Base-by-base conservation (phyloP, 1,140 invertebrate genomes). In the Wasmannia auropunctata region DNA sequence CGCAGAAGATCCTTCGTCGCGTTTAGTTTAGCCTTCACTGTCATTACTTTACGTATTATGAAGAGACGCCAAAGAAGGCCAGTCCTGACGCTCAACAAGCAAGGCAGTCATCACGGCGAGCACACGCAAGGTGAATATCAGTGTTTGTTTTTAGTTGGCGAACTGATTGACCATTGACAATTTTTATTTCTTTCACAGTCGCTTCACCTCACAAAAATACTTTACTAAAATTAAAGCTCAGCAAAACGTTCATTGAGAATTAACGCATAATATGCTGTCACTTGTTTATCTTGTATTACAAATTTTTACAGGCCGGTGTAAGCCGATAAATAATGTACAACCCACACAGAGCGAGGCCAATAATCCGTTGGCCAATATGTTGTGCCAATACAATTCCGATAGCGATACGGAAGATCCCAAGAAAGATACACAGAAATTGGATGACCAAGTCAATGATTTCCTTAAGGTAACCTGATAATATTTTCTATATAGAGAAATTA, bases 401-500 rank as follows among this genome's bases (percentile, higher is more conserved):
- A 95, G 94, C 72, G 95, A 95, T 70, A 87, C 79, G 1, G 94
- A 95, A 49, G 94, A 94, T 22, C 70, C 91, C 4, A 91, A 90
- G 51, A 84, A 89, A 16, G 86, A 92, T 51, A 49, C 86, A 8
- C 92, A 92, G 62, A 89, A 94, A 46, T 90, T 95, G 25, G 93
- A 95, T 58, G 93, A 95, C 28, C 93, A 95, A 93, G 95, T 96
- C 19, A 94, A 95, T 60, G 94, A 95, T 89, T 96, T 96, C 85
- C 77, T 95, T 0, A 95, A 95, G 92, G 95, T 94, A 89, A 75
- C 14, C 11, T 31, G 11, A 22, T n/a, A 6, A 54, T 5, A 56
- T 43, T 72, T 7, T 81, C 16, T 31, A 16, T 34, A 5, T 58
- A 11, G n/a, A n/a, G 2, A 72, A 37, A 81, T 67, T 34, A 86